Evolutionary conservation across 35 echinoderm and acorn worm species (phyloP).

Genomic region (Eucidaris tribuloides): DNA sequence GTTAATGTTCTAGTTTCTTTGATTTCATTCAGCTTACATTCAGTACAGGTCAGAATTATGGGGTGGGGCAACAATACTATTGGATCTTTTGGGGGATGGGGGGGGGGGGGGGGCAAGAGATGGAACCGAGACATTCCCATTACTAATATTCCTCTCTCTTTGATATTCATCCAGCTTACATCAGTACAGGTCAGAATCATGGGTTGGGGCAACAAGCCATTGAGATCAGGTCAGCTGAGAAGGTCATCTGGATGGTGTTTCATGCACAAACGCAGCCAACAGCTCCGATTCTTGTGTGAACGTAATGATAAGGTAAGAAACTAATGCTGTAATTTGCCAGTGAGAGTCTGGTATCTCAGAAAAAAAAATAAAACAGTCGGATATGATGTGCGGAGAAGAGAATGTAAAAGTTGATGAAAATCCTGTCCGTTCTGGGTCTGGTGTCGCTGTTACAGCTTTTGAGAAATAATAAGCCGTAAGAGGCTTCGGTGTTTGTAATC

Average conservation of each 20-base stretch:
- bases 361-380: too few species aligned
- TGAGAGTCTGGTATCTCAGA: too few species aligned
- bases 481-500: too few species aligned
- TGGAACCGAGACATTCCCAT: too few species aligned
- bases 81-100: constrained; percentile 46
- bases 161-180: constrained; percentile 93
- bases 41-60: constrained; percentile 99
- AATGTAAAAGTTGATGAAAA: too few species aligned
- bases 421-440: too few species aligned
- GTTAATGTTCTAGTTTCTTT: neutral
- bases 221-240: constrained; percentile 98
- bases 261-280: constrained; percentile 98
- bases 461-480: too few species aligned
- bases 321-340: neutral
- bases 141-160: too few species aligned
- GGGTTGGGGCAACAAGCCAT: constrained; percentile 99
- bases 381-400: too few species aligned
- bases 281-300: constrained; percentile 95
- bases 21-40: constrained; percentile 66
- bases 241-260: constrained; percentile 96
- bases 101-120: too few species aligned
- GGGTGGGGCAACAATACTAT: constrained; percentile 95
- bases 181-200: constrained; percentile 99
- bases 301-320: constrained; percentile 97
- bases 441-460: too few species aligned